Conservation (phyloP, 2,888 invertebrate species). For the Apoda limacodes region DNA sequence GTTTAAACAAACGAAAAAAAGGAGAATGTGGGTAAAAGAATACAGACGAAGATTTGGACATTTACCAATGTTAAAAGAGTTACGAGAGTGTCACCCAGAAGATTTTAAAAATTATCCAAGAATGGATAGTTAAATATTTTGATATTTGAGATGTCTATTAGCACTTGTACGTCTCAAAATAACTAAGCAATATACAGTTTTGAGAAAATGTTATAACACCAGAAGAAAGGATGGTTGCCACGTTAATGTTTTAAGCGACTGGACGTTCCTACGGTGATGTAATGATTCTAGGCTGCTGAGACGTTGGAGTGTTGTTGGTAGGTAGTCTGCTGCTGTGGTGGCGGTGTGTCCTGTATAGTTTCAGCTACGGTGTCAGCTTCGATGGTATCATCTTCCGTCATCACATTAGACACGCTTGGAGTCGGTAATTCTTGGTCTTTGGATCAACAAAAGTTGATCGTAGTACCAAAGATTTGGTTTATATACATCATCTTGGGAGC, state of each 20-base stretch:
- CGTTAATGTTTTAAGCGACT: constrained; percentile 14
- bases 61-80: constrained; percentile 13
- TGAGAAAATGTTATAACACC: constrained; percentile 13
- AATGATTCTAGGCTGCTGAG: too few relatives aligned
- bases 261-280: constrained; percentile 10
- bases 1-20: constrained; percentile 8
- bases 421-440: too few relatives aligned
- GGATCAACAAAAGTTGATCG: neutral
- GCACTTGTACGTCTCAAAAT: constrained; percentile 10
- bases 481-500: constrained; percentile 12
- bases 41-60: constrained; percentile 10
- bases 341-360: too few relatives aligned
- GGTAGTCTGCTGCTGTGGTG: too few relatives aligned
- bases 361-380: too few relatives aligned
- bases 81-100: constrained; percentile 12
- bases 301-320: too few relatives aligned
- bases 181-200: constrained; percentile 12
- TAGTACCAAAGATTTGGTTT: constrained; percentile 7
- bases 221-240: constrained; percentile 12
- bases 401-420: too few relatives aligned
- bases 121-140: constrained; percentile 15
- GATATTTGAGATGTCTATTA: too few relatives aligned
- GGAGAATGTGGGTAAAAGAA: constrained; percentile 12
- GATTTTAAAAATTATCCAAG: constrained; percentile 16
- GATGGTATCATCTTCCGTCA: too few relatives aligned